Evolutionary conservation across 1,140 invertebrate species (phyloP), one percentile per base, ranked within the genome.

Genomic region (Oscheius sp.): DNA sequence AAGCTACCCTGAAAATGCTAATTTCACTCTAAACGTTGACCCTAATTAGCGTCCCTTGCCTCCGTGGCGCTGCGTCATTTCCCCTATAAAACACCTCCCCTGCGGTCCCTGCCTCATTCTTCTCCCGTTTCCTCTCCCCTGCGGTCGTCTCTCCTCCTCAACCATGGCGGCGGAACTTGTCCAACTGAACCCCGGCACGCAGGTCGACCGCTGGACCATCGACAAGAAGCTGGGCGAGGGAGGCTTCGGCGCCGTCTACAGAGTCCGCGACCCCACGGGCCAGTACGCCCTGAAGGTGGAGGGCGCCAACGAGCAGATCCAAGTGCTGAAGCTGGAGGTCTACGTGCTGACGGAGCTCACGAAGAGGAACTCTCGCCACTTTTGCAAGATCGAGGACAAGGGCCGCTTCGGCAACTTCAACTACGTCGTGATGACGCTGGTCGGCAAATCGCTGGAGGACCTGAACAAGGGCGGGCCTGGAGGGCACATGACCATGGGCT

Each of bases 371-470:
- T 58, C 64, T 49, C 79, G 78, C 45, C 78, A 79, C 61, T 79
- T 79, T 64, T 79, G 78, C 38, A 81, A 78, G 3, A 63, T 36
- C 59, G 59, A 34, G 34, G 29, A 31, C 59, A 31, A 63, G 18
- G 28, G 59, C 13, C 28, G 59, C 29, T 63, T 29, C 29, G 28
- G 59, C 28, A 32, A 36, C 18, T 63, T 80, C 77, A 81, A 81
- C 61, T 80, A 81, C 36, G 75, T 81, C 36, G 79, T 80, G 2
- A 81, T 81, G 79, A 81, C 79, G 10, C 68, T 80, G 3, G 80
- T 80, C 46, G 79, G 79, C n/a, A 80, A 80, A 59, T 81, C 79
- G 2, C 71, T 80, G 10, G 77, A 81, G 42, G 79, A 80, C 23
- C 49, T 55, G 7, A 7, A 26, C 7, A 55, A 55, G 23, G 49